Base-by-base conservation (phyloP, 2,797 vertebrate genomes). In the Syndactyla subalaris region DNA sequence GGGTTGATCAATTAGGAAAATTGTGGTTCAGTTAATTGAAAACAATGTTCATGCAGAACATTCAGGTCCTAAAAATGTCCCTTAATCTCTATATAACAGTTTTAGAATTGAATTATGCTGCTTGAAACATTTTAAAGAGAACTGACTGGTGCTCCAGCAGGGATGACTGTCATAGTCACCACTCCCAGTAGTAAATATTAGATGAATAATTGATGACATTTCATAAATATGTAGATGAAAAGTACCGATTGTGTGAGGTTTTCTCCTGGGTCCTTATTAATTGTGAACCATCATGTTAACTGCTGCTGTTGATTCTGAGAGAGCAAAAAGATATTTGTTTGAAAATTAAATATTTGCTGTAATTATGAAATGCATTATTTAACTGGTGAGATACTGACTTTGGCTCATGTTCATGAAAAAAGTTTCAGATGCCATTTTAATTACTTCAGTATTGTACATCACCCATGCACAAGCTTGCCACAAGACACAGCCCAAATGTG, bases 151-250 rank as follows among this genome's bases (percentile, higher is more conserved):
- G 49, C 8, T 55, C 41, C 17, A 8, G 73, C 12, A 34, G 67
- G 77, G 62, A 24, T 39, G 79, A 51, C 27, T 65, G 91, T 86
- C 10, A 1, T 36, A 67, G 76, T 83, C 62, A 49, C 91, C 90
- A 76, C 54, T 83, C 92, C 85, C 81, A 70, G 45, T 38, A 46
- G 59, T 91, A 96, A 96, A 95, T 90, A 81, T 73, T 73, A 67
- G 38, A 89, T 96, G 85, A 96, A 97, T 95, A 95, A 95, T 95
- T 88, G 89, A 97, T 96, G 63, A 63, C 30, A 70, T 93, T 91
- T 95, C 86, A 95, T 96, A 95, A 97, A 97, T 97, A 96, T 95
- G 96, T 76, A 97, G 94, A 96, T 97, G 95, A 96, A 96, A 94
- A 96, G 89, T 92, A 92, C 96, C 34, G 54, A 96, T 95, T 74